Base-by-base conservation (phyloP, 1,140 invertebrate species). In the Rhyacophila brunnea region DNA sequence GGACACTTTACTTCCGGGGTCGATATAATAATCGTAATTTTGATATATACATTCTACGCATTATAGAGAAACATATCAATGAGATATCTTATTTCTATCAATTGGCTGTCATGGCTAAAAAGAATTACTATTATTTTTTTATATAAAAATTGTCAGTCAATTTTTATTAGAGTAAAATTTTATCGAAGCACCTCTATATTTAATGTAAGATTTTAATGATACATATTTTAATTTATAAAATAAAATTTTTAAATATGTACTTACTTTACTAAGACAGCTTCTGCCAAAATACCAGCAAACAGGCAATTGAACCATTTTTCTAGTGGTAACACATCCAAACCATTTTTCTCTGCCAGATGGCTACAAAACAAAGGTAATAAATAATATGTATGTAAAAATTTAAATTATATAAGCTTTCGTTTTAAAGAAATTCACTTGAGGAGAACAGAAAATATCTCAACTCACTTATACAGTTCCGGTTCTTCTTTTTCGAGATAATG, bases 211-310 rank as follows among this genome's bases (percentile, higher is more conserved):
- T 51, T 56, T 32, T 13, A 9, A 10, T 54, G 4, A 15, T 18
- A 45, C 17, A 43, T 19, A 23, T 7, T 17, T 43, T 36, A 19
- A 6, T 6, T 23, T 34, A 13, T 17, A 49, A 14, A 58, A 56
- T 53, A 38, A 48, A 58, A 59, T 35, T 35, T 35, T n/a, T 35
- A 11, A 11, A 6, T 32, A 9, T 38, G 10, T 58, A 72, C 67
- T 68, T 80, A 90, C 88, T 88, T 90, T 65, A 84, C 86, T 58
- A 94, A 78, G 14, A 89, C 86, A 36, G 84, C 84, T 67, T 91
- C 85, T 67, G 87, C 87, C 36, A 95, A 79, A 11, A 91, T 78
- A 38, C 86, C 86, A 57, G 91, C 87, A 80, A 93, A 93, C 71
- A 88, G 90, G 42, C 83, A 86, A 61, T 83, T 83, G 70, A 91